Evolutionary conservation across 2,113 vertebrate species (phyloP), one percentile per base, ranked within the genome.

Genomic region (Melierax canorus): DNA sequence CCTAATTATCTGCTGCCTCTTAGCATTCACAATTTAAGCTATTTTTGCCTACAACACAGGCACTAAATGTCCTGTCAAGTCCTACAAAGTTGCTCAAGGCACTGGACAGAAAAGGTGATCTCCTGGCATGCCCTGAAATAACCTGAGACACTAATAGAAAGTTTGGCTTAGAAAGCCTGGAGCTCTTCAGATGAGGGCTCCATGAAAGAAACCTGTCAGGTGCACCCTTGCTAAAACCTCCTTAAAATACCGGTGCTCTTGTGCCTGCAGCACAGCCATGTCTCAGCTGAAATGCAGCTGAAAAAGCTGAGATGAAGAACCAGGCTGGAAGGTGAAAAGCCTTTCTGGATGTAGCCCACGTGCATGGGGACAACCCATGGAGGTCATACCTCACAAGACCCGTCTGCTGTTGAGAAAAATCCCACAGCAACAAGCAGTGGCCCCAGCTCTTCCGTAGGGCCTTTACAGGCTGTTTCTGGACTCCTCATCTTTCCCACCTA

Each of bases 331-430:
- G 20, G 20, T 63, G 58, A 34, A 74, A 50, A 45, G 46, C 39
- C 30, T 20, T 82, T 73, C 43, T 23, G 66, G 71, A 15, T 51
- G 16, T 11, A 30, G 34, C 46, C 53, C 58, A 79, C 72, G n/a
- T 23, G 27, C 43, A 45, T 34, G 32, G 53, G 27, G 51, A 23
- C 38, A 72, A 3, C 32, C 17, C 7, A 11, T 34, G 56, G 46
- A 36, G 43, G 34, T 5, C 0, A 0, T 8, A 53, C 12, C 34
- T 46, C 56, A 17, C 21, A 36, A 74, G 32, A 59, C 30, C 15
- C 22, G 29, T 32, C 32, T 0, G 2, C 21, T 64, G 6, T 34
- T 59, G 53, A 50, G 66, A 67, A 93, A 38, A 38, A 78, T 27
- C 56, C 13, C 27, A 27, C 62, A 67, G n/a, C 23, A 89, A 17